Conservation (phyloP, 2,113 vertebrate genomes). For the Emydura subglobosa region DNA sequence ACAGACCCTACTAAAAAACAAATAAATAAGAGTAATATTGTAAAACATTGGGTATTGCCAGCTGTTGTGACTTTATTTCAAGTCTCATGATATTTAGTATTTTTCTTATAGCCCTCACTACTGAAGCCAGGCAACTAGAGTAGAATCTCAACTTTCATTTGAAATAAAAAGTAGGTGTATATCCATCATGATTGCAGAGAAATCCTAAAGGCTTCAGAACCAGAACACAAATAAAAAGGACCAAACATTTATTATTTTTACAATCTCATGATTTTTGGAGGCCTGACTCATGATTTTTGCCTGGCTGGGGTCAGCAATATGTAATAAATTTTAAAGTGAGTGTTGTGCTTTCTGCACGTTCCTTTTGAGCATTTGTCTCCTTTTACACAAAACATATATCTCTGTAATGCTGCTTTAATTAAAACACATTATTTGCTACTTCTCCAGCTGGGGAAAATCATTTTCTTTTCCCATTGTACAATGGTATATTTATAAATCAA, state of each 20-base stretch:
- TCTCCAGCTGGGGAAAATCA: background rate
- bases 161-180: background rate
- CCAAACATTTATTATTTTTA: background rate
- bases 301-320: background rate
- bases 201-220: background rate
- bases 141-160: background rate
- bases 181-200: background rate
- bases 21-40: background rate
- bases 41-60: background rate
- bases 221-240: background rate
- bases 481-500: background rate
- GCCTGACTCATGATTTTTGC: background rate
- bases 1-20: background rate
- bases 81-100: background rate
- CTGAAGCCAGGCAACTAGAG: background rate
- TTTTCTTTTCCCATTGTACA: background rate
- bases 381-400: background rate
- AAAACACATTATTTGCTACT: background rate
- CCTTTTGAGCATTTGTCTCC: background rate
- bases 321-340: background rate
- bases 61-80: fast-evolving
- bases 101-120: background rate
- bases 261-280: background rate
- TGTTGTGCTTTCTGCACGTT: background rate
- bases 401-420: background rate